phyloP scores from a whole-genome alignment of 2,113 vertebrate genomes.

The Scophthalmus maximus region DNA sequence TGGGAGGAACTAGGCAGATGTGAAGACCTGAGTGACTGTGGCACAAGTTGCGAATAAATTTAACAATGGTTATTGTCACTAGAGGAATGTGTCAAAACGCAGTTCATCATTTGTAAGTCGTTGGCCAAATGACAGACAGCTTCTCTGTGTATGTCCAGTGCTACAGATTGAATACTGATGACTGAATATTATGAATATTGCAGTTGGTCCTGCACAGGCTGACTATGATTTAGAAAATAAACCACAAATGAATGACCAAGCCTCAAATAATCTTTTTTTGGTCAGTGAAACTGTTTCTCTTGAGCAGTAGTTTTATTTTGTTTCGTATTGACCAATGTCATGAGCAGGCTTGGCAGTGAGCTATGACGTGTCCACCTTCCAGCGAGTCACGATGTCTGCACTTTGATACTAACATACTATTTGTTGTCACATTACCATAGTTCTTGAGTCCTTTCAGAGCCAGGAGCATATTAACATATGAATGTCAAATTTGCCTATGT shows the following conservation, averaged over 20 bases:
- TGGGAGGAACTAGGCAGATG: background rate
- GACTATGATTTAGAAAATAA: background rate
- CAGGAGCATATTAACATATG: slow-evolving; percentile 64
- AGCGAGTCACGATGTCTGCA: slow-evolving; percentile 19
- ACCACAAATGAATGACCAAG: background rate
- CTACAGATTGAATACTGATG: background rate
- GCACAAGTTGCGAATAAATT: background rate
- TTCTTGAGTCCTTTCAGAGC: slow-evolving; percentile 39
- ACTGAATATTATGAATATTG: too few species aligned
- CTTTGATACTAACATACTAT: background rate
- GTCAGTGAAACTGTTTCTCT: background rate
- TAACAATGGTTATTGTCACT: background rate
- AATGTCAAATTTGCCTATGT: slow-evolving; percentile 70
- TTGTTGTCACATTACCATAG: slow-evolving; percentile 29
- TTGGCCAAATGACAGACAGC: background rate
- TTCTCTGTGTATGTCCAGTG: background rate
- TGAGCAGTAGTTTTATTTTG: background rate
- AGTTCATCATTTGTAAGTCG: too few species aligned
- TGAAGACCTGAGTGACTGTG: background rate
- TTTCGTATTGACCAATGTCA: background rate
- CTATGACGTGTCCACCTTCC: background rate
- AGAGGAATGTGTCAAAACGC: background rate
- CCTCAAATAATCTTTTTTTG: background rate
- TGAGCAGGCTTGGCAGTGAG: background rate
- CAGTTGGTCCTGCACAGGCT: background rate